Evolutionary conservation across 2,888 invertebrate genomes (phyloP).

Genomic region (Drosophila helvetica): DNA sequence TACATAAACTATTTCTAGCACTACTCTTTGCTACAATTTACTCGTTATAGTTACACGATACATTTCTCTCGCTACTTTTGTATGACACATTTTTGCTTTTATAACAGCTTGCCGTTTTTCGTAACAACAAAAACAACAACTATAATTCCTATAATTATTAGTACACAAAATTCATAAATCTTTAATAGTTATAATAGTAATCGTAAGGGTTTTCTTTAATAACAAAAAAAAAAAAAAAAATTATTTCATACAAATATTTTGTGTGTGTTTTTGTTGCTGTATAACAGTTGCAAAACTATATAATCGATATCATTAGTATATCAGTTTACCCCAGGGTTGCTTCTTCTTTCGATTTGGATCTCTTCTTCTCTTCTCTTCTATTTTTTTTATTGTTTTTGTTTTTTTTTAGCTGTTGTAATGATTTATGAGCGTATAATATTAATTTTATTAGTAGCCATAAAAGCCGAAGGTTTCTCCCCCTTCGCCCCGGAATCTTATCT

Average conservation of each 20-base stretch:
- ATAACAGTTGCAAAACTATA: constrained; percentile 63
- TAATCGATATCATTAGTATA: constrained; percentile 50
- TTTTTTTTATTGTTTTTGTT: not conserved
- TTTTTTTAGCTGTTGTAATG: constrained; percentile 13
- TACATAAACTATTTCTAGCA: constrained; percentile 9
- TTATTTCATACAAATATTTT: constrained; percentile 46
- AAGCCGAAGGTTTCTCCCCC: constrained; percentile 35
- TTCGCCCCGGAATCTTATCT: constrained; percentile 57
- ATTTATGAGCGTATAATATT: constrained; percentile 49
- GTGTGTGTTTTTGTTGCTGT: constrained; percentile 34
- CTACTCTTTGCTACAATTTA: constrained; percentile 34
- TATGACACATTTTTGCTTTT: constrained; percentile 63
- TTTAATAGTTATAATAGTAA: constrained; percentile 48
- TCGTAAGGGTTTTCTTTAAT: constrained; percentile 47
- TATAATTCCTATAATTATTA: constrained; percentile 31
- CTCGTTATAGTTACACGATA: constrained; percentile 30
- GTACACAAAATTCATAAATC: constrained; percentile 42
- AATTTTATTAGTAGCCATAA: constrained; percentile 47
- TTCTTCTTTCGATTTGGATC: not conserved
- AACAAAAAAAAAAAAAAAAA: constrained; percentile 30
- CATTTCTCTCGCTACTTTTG: constrained; percentile 45
- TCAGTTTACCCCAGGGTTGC: constrained; percentile 22
- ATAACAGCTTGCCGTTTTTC: constrained; percentile 49
- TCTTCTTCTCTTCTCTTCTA: not conserved
- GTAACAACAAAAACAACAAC: constrained; percentile 51